Conservation (phyloP, 2,888 invertebrate species). For the Cerceris ruficornis region DNA sequence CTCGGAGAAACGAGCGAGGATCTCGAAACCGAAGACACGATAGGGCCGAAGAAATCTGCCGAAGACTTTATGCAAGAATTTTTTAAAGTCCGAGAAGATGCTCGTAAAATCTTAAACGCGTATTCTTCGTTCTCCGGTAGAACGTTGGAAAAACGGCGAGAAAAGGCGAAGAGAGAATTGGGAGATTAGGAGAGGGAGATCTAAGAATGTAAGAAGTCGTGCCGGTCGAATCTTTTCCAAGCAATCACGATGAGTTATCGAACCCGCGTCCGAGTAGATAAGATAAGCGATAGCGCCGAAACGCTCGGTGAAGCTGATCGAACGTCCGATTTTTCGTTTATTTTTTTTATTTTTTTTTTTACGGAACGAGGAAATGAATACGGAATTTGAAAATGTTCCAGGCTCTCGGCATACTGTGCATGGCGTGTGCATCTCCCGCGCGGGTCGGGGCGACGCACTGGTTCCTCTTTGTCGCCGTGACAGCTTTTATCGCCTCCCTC, state of each 20-base stretch:
- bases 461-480: conserved; percentile 93
- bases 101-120: conserved; percentile 57
- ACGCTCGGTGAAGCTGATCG: background rate
- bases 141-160: too few relatives aligned
- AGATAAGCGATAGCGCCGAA: conserved; percentile 38
- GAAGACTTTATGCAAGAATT: conserved; percentile 52
- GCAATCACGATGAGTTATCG: conserved; percentile 2
- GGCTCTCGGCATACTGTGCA: conserved; percentile 92
- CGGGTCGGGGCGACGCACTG: conserved; percentile 86
- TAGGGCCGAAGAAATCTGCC: conserved; percentile 1
- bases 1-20: background rate
- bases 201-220: background rate
- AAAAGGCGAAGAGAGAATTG: too few relatives aligned
- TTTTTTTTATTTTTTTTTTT: too few relatives aligned
- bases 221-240: conserved; percentile 42
- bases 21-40: background rate
- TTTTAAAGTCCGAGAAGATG: conserved; percentile 60
- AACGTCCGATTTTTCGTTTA: too few relatives aligned
- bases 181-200: too few relatives aligned
- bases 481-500: conserved; percentile 91
- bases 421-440: conserved; percentile 91
- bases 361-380: background rate
- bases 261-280: conserved; percentile 4
- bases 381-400: conserved; percentile 82
- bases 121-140: background rate